Conservation (phyloP, 2,113 vertebrate genomes). For the Camarhynchus parvulus region DNA sequence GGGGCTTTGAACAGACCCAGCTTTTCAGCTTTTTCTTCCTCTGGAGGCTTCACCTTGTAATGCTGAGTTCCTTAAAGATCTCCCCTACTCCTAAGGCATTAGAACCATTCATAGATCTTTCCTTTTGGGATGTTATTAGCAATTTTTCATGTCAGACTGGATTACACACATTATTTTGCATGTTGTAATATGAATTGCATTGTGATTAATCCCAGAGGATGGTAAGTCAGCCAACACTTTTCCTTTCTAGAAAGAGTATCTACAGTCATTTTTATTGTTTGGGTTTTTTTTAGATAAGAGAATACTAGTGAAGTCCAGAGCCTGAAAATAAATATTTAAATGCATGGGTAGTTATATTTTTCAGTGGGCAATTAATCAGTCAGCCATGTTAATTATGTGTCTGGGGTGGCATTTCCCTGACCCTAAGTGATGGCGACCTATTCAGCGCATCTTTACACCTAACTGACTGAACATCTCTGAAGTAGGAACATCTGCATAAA, state of each 20-base stretch:
- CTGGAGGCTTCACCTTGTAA: not conserved
- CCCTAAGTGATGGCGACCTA: conserved; percentile 31
- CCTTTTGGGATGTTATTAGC: conserved; percentile 46
- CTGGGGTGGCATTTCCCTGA: conserved; percentile 60
- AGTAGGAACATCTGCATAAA: conserved; percentile 82
- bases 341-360: conserved; percentile 56
- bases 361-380: conserved; percentile 63
- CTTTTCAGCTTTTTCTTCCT: not conserved
- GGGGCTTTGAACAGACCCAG: not conserved
- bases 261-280: not conserved
- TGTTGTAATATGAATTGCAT: conserved; percentile 42
- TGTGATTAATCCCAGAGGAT: conserved; percentile 45
- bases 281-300: not conserved
- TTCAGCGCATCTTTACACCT: conserved; percentile 74
- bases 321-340: conserved; percentile 54
- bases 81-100: not conserved
- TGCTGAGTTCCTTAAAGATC: not conserved
- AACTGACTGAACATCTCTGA: conserved; percentile 78
- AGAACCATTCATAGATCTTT: conserved; percentile 9
- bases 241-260: conserved; percentile 43
- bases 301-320: conserved; percentile 15
- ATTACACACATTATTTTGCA: conserved; percentile 40
- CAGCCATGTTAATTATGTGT: conserved; percentile 45
- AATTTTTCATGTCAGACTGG: conserved; percentile 44
- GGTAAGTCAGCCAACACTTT: not conserved